phyloP scores from a whole-genome alignment of 2,113 vertebrate genomes.

The Calypte anna region DNA sequence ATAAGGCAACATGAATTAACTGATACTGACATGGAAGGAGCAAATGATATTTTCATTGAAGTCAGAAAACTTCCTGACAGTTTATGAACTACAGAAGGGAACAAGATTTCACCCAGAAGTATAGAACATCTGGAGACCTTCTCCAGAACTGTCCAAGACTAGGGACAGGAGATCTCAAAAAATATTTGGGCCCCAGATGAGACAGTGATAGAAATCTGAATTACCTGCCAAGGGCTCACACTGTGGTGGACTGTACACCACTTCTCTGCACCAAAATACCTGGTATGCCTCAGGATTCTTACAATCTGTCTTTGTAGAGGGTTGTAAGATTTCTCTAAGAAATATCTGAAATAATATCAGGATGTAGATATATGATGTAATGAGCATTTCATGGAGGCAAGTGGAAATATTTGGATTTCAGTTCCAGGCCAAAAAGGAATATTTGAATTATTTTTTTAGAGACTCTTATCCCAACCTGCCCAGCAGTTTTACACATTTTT shows the following conservation, averaged over 20 bases:
- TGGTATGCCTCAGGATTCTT: not conserved
- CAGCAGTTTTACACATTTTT: not conserved
- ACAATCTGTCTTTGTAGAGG: not conserved
- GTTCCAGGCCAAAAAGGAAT: not conserved
- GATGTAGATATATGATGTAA: not conserved
- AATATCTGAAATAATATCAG: not conserved
- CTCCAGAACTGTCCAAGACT: not conserved
- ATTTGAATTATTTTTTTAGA: not conserved
- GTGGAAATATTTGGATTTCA: not conserved
- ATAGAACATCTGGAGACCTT: not conserved
- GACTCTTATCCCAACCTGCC: not conserved
- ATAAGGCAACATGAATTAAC: not conserved
- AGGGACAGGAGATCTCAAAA: not conserved
- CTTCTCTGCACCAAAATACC: not conserved
- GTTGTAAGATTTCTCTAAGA: not conserved
- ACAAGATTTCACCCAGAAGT: not conserved
- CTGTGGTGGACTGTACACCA: not conserved
- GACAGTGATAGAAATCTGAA: not conserved
- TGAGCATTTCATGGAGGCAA: not conserved
- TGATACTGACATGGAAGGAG: not conserved
- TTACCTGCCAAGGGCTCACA: not conserved
- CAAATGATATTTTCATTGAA: not conserved
- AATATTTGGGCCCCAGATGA: not conserved
- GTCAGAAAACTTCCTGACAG: not conserved
- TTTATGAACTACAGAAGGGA: not conserved